These are phyloP conservation scores for Pocota personata DNA, from an alignment of 2,888 invertebrate species.

Conservation along the genomic window DNA sequence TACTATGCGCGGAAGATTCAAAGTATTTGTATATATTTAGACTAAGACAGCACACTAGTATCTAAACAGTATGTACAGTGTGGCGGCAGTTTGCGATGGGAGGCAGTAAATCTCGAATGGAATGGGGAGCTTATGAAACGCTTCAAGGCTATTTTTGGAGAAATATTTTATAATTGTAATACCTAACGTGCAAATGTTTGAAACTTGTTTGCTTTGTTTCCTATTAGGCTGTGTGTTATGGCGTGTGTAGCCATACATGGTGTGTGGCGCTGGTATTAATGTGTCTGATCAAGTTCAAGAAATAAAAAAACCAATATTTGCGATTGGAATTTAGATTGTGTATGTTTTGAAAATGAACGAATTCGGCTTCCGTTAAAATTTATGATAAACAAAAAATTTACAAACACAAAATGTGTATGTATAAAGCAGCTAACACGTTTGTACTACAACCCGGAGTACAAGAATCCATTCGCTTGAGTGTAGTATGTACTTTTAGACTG, in stretches of 20 bases:
- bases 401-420: background rate
- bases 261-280: constrained; percentile 18
- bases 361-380: background rate
- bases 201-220: constrained; percentile 67
- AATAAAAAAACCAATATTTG: constrained; percentile 5
- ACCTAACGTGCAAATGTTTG: constrained; percentile 52
- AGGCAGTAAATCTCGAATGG: constrained; percentile 30
- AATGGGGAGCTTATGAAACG: constrained; percentile 29
- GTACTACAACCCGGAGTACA: background rate
- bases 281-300: constrained; percentile 52
- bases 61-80: background rate
- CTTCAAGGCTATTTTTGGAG: constrained; percentile 60
- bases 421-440: background rate
- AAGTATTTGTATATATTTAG: constrained; percentile 11
- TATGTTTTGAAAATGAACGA: constrained; percentile 6
- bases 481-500: background rate
- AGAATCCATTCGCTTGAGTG: background rate
- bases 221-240: constrained; percentile 27
- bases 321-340: background rate
- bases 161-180: constrained; percentile 41
- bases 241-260: constrained; percentile 8
- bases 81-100: background rate
- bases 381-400: background rate
- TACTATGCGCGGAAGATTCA: constrained; percentile 31
- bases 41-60: background rate